Conservation (phyloP, 2,797 vertebrate species). For the Lepilemur ruficaudatus region DNA sequence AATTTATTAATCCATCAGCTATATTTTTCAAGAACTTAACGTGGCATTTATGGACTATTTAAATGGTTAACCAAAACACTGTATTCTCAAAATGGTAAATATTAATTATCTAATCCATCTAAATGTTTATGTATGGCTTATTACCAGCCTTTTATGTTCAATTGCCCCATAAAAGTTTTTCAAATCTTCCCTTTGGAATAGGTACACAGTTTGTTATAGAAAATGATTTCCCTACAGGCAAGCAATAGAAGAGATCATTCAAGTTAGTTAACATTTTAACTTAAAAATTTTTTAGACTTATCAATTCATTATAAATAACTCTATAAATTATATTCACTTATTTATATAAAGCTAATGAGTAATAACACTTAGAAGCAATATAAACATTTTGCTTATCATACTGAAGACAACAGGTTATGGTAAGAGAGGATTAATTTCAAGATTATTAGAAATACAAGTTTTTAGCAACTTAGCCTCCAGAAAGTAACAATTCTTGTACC, state of each 20-base stretch:
- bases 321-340: slow-evolving; percentile 71
- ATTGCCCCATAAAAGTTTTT: slow-evolving; percentile 40
- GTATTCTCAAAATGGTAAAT: slow-evolving; percentile 62
- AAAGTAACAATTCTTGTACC: slow-evolving; percentile 65
- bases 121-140: slow-evolving; percentile 49
- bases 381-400: slow-evolving; percentile 75
- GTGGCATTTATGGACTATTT: slow-evolving; percentile 56
- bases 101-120: slow-evolving; percentile 63
- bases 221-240: slow-evolving; percentile 54
- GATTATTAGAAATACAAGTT: slow-evolving; percentile 81
- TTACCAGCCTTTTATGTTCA: slow-evolving; percentile 49
- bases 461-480: slow-evolving; percentile 64
- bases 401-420: slow-evolving; percentile 71
- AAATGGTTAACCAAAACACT: slow-evolving; percentile 36
- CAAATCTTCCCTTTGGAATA: not conserved
- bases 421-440: slow-evolving; percentile 80
- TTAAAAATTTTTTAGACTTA: slow-evolving; percentile 21
- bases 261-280: slow-evolving; percentile 28
- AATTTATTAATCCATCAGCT: slow-evolving; percentile 73
- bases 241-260: slow-evolving; percentile 44
- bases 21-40: slow-evolving; percentile 62
- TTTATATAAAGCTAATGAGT: slow-evolving; percentile 77
- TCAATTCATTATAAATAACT: slow-evolving; percentile 58
- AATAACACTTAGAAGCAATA: slow-evolving; percentile 78
- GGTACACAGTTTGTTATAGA: not conserved